Evolutionary conservation across 2,888 invertebrate genomes (phyloP).

Genomic region (Melieria crassipennis): DNA sequence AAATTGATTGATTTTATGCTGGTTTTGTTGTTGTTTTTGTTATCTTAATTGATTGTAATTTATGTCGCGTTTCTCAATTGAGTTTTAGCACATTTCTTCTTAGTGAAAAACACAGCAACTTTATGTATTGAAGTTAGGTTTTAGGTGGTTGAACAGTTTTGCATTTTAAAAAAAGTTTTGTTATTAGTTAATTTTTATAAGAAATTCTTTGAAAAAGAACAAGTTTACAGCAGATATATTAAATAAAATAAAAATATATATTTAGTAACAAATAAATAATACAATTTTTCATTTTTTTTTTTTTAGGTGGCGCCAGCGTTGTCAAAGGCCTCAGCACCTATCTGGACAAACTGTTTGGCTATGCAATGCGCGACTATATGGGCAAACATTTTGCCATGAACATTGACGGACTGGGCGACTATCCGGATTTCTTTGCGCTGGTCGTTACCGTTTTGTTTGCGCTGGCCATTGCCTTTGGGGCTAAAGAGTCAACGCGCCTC

Average conservation of each 20-base stretch:
- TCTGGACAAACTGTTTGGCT: conserved; percentile 75
- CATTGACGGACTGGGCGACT: conserved; percentile 73
- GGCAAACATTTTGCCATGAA: conserved; percentile 74
- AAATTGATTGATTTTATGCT: conserved; percentile 15
- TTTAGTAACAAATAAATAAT: conserved; percentile 7
- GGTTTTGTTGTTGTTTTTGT: conserved; percentile 3
- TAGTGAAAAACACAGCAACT: too few species aligned
- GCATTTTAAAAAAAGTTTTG: too few species aligned
- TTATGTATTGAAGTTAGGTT: too few species aligned
- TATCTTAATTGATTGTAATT: conserved; percentile 32
- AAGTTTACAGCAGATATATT: too few species aligned
- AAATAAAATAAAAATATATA: too few species aligned
- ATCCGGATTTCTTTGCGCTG: conserved; percentile 83
- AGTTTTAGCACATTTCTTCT: neutral
- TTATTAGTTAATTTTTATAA: too few species aligned
- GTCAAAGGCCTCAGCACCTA: conserved; percentile 85
- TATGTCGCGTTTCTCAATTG: conserved; percentile 27
- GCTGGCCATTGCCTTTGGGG: conserved; percentile 80
- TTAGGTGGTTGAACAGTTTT: too few species aligned
- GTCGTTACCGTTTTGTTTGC: conserved; percentile 76
- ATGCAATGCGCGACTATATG: conserved; percentile 74
- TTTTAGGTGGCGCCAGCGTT: conserved; percentile 80
- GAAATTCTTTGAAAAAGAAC: too few species aligned
- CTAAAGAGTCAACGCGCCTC: conserved; percentile 85
- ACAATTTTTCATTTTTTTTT: neutral